Percentiles rank a stretch among this genome's conserved stretches.
Evolutionary conservation across 2,888 invertebrate species (phyloP).

Genomic region (Lacanobia wlatinum): DNA sequence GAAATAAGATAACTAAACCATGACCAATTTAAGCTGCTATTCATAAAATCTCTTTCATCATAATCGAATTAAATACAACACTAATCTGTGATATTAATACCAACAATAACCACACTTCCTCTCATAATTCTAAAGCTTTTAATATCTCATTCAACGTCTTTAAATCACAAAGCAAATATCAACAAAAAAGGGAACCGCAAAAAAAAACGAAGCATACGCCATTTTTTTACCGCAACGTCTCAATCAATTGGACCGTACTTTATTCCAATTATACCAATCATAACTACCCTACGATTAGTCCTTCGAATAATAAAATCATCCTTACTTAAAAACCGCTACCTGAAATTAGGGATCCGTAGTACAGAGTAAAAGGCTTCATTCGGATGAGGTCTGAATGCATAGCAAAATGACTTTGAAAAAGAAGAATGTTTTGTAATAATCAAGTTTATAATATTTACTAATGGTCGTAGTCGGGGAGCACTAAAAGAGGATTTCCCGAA

Average conservation of each 20-base stretch:
- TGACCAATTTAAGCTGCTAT: neutral
- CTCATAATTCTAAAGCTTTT: conserved; percentile 28
- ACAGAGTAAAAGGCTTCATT: neutral
- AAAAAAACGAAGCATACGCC: conserved; percentile 46
- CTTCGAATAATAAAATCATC: conserved; percentile 59
- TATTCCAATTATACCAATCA: conserved; percentile 61
- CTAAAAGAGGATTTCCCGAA: too few relatives aligned
- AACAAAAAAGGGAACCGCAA: conserved; percentile 38
- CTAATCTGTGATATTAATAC: conserved; percentile 19
- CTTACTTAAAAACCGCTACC: conserved; percentile 59
- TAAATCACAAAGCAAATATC: conserved; percentile 54
- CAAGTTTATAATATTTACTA: too few relatives aligned
- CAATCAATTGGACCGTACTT: conserved; percentile 55
- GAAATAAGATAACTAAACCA: too few relatives aligned
- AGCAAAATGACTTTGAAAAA: neutral
- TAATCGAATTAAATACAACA: conserved; percentile 34
- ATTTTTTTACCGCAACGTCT: conserved; percentile 61
- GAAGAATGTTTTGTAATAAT: neutral
- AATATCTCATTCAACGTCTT: conserved; percentile 19
- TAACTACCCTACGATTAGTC: conserved; percentile 57
- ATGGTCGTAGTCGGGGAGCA: too few relatives aligned
- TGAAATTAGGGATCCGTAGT: conserved; percentile 56
- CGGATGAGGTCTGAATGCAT: neutral
- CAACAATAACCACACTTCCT: conserved; percentile 3
- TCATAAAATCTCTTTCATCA: neutral